phyloP scores from a whole-genome alignment of 2,113 vertebrate genomes.

The Rhombomys opimus region DNA sequence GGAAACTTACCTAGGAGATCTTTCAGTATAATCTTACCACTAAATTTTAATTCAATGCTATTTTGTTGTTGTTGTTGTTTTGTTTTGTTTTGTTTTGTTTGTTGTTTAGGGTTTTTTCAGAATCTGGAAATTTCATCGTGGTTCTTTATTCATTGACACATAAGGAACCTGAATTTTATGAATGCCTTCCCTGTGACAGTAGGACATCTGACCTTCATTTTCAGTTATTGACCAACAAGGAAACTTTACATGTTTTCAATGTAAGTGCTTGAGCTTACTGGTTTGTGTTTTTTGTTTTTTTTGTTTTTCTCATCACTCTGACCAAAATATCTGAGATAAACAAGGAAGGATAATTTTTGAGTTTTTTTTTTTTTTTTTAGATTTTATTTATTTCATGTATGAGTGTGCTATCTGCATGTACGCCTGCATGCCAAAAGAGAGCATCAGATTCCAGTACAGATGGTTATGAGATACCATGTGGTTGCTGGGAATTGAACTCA shows the following conservation, averaged over 20 bases:
- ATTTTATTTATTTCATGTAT: too few relatives aligned
- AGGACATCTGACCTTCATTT: conserved; percentile 87
- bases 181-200: conserved; percentile 87
- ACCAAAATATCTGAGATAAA: background rate
- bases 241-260: conserved; percentile 91
- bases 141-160: conserved; percentile 93
- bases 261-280: conserved; percentile 84
- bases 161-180: conserved; percentile 95
- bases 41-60: conserved; percentile 47
- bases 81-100: too few relatives aligned
- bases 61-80: too few relatives aligned
- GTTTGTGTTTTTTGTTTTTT: background rate
- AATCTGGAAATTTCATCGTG: conserved; percentile 92
- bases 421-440: too few relatives aligned
- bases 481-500: too few relatives aligned
- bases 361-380: too few relatives aligned
- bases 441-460: too few relatives aligned
- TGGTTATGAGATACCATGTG: too few relatives aligned
- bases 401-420: too few relatives aligned
- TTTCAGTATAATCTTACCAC: conserved; percentile 11
- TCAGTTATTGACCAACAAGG: conserved; percentile 91
- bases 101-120: conserved; percentile 90
- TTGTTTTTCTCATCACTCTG: background rate
- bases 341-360: background rate
- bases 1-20: background rate